Conservation (phyloP, 1,140 invertebrate genomes). For the Choristoneura fumiferana region DNA sequence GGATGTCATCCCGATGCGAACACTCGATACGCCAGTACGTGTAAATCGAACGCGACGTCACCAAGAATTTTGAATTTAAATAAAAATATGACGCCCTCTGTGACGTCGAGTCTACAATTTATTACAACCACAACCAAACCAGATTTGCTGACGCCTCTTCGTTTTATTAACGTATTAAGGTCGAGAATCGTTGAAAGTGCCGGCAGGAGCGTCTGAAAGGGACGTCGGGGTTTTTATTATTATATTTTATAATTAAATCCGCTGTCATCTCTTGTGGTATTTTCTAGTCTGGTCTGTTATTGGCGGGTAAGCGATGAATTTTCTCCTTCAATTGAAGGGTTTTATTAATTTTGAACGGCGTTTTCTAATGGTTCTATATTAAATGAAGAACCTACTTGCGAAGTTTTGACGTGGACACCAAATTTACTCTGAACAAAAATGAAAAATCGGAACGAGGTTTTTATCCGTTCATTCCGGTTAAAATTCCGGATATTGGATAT, state of each 20-base stretch:
- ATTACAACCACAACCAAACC: background rate
- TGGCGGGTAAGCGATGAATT: conserved; percentile 14
- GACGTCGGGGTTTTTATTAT: conserved; percentile 20
- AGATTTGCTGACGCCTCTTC: background rate
- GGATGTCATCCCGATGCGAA: conserved; percentile 5
- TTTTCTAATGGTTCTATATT: conserved; percentile 1
- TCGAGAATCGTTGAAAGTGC: background rate
- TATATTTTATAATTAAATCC: conserved; percentile 22
- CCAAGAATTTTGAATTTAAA: conserved; percentile 19
- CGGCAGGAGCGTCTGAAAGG: background rate
- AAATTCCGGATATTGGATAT: too few species aligned
- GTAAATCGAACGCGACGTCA: conserved; percentile 16
- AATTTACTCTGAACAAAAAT: too few species aligned
- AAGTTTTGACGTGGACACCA: too few species aligned
- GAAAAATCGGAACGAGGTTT: too few species aligned
- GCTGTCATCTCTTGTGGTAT: conserved; percentile 21
- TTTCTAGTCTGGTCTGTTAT: conserved; percentile 17
- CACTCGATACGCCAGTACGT: background rate
- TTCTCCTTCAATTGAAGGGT: conserved; percentile 17
- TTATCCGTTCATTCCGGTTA: too few species aligned
- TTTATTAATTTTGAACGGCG: conserved; percentile 15
- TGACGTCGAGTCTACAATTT: conserved; percentile 18
- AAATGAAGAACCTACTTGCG: background rate
- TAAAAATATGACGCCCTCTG: conserved; percentile 19
- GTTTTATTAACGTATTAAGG: background rate